Evolutionary conservation across 1,140 invertebrate species (phyloP).

Genomic region (Ctenoplectra terminalis): DNA sequence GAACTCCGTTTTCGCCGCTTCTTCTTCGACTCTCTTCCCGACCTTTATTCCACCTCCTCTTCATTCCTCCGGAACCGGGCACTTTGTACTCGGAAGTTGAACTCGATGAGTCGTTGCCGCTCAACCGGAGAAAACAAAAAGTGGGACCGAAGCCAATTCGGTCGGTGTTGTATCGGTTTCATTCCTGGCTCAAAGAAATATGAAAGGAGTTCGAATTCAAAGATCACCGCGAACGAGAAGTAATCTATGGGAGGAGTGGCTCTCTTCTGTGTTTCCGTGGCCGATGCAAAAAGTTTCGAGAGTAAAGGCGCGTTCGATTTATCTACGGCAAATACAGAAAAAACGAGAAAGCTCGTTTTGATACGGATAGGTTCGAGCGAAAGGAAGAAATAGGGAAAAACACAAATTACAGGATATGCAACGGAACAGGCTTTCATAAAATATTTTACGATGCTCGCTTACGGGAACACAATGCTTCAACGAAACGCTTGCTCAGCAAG

Average conservation of each 20-base stretch:
- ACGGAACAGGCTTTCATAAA: not conserved
- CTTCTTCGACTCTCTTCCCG: not conserved
- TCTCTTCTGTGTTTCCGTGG: not conserved
- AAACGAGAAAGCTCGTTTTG: not conserved
- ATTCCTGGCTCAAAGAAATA: not conserved
- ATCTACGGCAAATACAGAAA: not conserved
- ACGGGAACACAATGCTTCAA: not conserved
- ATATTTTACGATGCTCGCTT: not conserved
- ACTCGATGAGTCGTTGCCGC: not conserved
- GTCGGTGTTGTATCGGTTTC: not conserved
- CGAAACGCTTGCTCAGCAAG: not conserved
- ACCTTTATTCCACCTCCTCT: not conserved
- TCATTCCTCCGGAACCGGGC: not conserved
- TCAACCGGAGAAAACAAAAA: not conserved
- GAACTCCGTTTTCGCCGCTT: not conserved
- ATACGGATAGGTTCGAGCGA: not conserved
- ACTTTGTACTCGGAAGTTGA: slow-evolving; percentile 20
- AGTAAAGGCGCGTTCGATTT: not conserved
- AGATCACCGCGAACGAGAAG: not conserved
- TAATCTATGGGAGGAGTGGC: not conserved
- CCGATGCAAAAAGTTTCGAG: not conserved
- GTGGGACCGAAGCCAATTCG: slow-evolving; percentile 1
- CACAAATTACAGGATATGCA: not conserved
- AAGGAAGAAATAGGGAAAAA: not conserved
- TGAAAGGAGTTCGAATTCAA: not conserved